Conservation (phyloP, 2,888 invertebrate genomes). For the Amblyjoppa fuscipennis region DNA sequence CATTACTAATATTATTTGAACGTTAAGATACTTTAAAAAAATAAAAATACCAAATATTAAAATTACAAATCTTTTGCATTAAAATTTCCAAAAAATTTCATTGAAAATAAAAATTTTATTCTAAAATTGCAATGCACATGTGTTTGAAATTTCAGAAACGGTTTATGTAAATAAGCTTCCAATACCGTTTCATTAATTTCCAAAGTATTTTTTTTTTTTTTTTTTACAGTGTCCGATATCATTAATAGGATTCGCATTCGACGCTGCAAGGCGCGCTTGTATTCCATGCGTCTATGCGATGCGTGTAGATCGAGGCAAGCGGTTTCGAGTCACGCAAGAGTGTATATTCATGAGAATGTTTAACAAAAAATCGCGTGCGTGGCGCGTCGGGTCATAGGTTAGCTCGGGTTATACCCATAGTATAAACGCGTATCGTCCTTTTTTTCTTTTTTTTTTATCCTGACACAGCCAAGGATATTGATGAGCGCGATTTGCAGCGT, state of each 20-base stretch:
- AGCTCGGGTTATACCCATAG: conserved; percentile 54
- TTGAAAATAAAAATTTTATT: too few species aligned
- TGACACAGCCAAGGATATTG: conserved; percentile 57
- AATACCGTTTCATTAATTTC: too few species aligned
- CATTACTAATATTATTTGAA: too few species aligned
- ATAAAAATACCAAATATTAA: too few species aligned
- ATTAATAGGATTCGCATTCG: conserved; percentile 19
- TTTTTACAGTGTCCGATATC: background rate
- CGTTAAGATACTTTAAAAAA: too few species aligned
- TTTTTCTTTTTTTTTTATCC: conserved; percentile 39
- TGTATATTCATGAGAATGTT: conserved; percentile 62
- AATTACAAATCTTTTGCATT: too few species aligned
- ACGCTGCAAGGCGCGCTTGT: conserved; percentile 9
- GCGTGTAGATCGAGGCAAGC: conserved; percentile 22
- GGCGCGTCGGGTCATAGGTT: conserved; percentile 61
- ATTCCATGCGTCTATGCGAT: conserved; percentile 31
- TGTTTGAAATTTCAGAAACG: too few species aligned
- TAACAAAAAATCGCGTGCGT: conserved; percentile 62
- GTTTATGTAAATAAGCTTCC: too few species aligned
- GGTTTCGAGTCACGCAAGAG: conserved; percentile 60
- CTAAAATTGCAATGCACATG: too few species aligned
- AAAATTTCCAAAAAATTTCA: too few species aligned
- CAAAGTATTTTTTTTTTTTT: background rate
- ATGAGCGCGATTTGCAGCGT: conserved; percentile 69
- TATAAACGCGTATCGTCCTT: conserved; percentile 24